phyloP scores from a whole-genome alignment of 2,888 invertebrate species.

The Harpalus rufipes region DNA sequence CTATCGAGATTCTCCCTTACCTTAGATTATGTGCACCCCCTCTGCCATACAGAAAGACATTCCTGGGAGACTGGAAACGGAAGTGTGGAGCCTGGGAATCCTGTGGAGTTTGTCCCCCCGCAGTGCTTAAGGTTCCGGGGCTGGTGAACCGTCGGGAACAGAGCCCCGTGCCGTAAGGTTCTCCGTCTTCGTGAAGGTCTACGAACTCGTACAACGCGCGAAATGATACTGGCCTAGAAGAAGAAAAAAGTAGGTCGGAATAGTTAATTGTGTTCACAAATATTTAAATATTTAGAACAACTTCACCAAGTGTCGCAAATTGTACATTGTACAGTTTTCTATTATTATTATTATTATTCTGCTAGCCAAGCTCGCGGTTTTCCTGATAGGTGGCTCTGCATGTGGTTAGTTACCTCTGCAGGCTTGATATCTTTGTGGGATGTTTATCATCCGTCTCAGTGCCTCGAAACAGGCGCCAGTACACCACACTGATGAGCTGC shows the following conservation, averaged over 20 bases:
- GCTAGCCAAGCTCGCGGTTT: too few relatives aligned
- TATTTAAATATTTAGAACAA: too few relatives aligned
- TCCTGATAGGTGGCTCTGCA: too few relatives aligned
- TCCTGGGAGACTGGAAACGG: conserved; percentile 88
- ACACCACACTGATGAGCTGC: too few relatives aligned
- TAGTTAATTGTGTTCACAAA: too few relatives aligned
- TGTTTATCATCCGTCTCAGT: too few relatives aligned
- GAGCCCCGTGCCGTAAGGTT: conserved; percentile 85
- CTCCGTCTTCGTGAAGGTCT: conserved; percentile 91
- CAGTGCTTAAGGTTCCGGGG: conserved; percentile 73
- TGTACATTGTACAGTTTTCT: too few relatives aligned
- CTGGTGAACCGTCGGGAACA: conserved; percentile 90
- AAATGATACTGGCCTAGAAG: conserved; percentile 87
- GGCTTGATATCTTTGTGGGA: too few relatives aligned
- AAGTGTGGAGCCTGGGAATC: conserved; percentile 40
- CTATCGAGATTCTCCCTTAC: conserved; percentile 74
- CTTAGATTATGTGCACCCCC: conserved; percentile 91
- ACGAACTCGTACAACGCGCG: conserved; percentile 93
- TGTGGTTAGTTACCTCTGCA: too few relatives aligned
- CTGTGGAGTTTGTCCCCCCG: conserved; percentile 55
- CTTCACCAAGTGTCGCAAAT: too few relatives aligned
- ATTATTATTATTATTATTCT: too few relatives aligned
- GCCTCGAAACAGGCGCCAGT: too few relatives aligned
- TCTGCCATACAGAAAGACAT: conserved; percentile 91
- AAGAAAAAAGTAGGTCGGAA: not conserved